These are phyloP conservation scores for Xanthostigma xanthostigma DNA, from an alignment of 2,888 invertebrate species.

Conservation along the genomic window DNA sequence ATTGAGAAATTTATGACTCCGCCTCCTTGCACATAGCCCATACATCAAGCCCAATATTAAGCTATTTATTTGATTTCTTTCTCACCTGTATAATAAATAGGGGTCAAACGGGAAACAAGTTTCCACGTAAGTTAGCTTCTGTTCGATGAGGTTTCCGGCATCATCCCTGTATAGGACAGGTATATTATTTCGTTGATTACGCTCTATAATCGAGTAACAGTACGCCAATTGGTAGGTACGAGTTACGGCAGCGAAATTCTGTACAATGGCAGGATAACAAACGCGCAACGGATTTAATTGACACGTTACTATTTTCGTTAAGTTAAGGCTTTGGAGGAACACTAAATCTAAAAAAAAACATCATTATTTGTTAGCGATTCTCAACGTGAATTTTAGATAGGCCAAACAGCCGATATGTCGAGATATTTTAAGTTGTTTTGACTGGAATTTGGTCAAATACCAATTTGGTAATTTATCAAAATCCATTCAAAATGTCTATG, in stretches of 20 bases:
- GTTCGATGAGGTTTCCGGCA: constrained; percentile 21
- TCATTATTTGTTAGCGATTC: constrained; percentile 2
- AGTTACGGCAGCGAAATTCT: constrained; percentile 68
- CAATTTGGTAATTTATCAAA: no score
- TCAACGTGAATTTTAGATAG: background rate
- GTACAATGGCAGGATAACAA: constrained; percentile 61
- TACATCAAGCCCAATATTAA: background rate
- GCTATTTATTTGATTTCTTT: constrained; percentile 2
- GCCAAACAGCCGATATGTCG: no score
- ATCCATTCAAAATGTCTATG: no score
- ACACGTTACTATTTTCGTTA: constrained; percentile 74
- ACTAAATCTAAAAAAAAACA: constrained; percentile 47
- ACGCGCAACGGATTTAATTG: constrained; percentile 76
- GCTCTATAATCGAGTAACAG: constrained; percentile 80
- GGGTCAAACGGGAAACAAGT: constrained; percentile 87
- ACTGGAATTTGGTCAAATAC: no score
- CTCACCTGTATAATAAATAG: constrained; percentile 54
- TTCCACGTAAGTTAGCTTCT: constrained; percentile 29
- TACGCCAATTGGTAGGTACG: constrained; percentile 79
- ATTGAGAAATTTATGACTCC: no score
- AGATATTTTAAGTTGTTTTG: no score
- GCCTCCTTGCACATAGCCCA: no score
- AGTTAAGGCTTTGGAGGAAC: constrained; percentile 66
- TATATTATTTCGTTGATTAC: constrained; percentile 51
- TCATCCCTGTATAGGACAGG: constrained; percentile 40